Evolutionary conservation across 2,888 invertebrate genomes (phyloP), one percentile per base, ranked within the genome.

Genomic region (Linyphia triangularis): DNA sequence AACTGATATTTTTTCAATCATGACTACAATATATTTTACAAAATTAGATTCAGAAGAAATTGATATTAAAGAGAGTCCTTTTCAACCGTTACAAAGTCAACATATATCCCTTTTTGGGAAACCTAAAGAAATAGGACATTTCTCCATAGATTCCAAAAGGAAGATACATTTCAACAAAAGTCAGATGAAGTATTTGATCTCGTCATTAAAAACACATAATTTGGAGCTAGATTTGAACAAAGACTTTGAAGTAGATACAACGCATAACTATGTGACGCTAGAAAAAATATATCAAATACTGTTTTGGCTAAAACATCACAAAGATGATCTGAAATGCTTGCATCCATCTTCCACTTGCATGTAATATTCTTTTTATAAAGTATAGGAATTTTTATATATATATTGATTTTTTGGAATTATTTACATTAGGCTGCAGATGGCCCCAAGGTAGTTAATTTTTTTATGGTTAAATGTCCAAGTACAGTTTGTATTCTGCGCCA

Each of bases 261-360:
- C 90, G 33, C 92, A 92, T 89, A 91, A 92, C 88, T 92, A 93
- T 77, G 91, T 90, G 6, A 89, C 92, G 26, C 93, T 94, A 90
- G 94, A 94, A 26, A 94, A 94, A 90, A 90, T 95, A 33, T 93
- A 94, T 90, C 93, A 94, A 75, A 90, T 95, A 59, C 91, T 95
- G 7, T 92, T 92, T 75, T 95, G 95, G 93, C 93, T 95, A 37
- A 40, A 63, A 40, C 24, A 77, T 4, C 63, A 77, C 16, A 63
- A 37, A 24, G 9, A 22, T 40, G 26, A 61, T 3, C 24, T 77
- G n/a, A 37, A 22, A 63, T 26, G 16, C 0, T 19, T 16, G 22
- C 24, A 63, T 61, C 19, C 24, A 24, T 10, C 30, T 65, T 24
- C 33, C 1, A 26, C 6, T 19, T 37, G 37, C 13, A 28, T 1